A percentile compares a stretch with the other conserved stretches of the same genome.
Evolutionary conservation across 2,113 vertebrate species (phyloP).

Genomic region (Pithys albifrons): DNA sequence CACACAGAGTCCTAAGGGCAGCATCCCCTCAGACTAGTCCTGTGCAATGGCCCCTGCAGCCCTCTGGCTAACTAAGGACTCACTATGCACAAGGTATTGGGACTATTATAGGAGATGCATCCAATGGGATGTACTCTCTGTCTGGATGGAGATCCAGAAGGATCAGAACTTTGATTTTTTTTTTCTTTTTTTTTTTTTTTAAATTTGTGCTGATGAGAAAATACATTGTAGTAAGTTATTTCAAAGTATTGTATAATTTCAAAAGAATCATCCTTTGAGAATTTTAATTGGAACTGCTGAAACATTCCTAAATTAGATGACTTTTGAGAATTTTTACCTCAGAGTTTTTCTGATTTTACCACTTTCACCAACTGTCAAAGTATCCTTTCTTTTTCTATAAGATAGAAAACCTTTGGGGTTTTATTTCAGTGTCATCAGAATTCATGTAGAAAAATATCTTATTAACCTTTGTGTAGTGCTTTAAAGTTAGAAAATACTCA

Average conservation of each 20-base stretch:
- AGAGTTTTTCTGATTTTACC: background rate
- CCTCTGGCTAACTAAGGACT: background rate
- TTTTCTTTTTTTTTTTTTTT: accelerated
- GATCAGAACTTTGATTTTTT: background rate
- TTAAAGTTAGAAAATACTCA: background rate
- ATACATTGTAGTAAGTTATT: background rate
- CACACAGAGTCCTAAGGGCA: no score
- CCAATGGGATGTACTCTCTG: background rate
- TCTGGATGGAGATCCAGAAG: background rate
- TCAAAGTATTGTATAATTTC: background rate
- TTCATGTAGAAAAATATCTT: background rate
- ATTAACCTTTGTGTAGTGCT: background rate
- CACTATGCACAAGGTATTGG: background rate
- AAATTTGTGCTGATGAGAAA: background rate
- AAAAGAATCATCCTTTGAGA: background rate
- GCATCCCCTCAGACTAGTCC: background rate
- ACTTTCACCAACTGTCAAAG: background rate
- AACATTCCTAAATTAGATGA: background rate
- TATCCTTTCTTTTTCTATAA: background rate
- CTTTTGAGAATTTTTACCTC: background rate
- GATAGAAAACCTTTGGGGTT: background rate
- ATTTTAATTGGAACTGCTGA: background rate
- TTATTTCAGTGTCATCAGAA: background rate
- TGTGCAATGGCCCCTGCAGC: background rate
- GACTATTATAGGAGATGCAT: background rate